Evolutionary conservation across 2,888 invertebrate species (phyloP), one percentile per base, ranked within the genome.

Genomic region (Perdita meconis): DNA sequence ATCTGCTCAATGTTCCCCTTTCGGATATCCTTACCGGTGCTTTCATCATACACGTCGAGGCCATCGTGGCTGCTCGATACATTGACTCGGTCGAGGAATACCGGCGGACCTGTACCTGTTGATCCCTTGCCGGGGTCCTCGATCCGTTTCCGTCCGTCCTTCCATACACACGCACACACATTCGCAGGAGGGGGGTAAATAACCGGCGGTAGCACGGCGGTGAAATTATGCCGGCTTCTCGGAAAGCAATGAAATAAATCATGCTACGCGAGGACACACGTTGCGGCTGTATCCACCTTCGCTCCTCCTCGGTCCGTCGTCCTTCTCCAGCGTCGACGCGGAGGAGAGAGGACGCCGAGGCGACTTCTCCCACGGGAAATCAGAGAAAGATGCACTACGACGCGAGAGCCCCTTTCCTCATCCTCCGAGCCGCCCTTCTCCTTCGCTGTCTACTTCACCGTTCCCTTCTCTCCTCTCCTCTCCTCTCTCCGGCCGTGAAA

Each of bases 351-450:
- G 71, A 75, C 51, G 57, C 64, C 80, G 63, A 75, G 83, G 78
- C 76, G 79, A 87, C 80, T 82, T 80, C 68, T 87, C 90, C 89
- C 90, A 38, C 71, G 90, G 90, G 90, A 90, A 90, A 90, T 90
- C 89, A 90, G 87, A 89, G 88, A 90, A 90, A 90, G 88, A 90
- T 90, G 90, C 88, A 89, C 86, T 86, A 84, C 86, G 86, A 77
- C 72, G 66, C 61, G 61, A 10, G 67, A 38, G 55, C 53, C 69
- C 75, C 47, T 77, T 73, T 63, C 50, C 72, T 70, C 75, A 57
- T 59, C 34, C 68, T 51, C 53, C 36, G 3, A 26, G 24, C 30
- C 47, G 30, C 26, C 36, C 44, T 57, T 66, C 22, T 26, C 26
- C 30, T 50, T 60, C 42, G n/a, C 19, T 59, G 53, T 60, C 24